Evolutionary conservation across 2,888 invertebrate genomes (phyloP), one percentile per base, ranked within the genome.

Genomic region (Phyto melanocephala): DNA sequence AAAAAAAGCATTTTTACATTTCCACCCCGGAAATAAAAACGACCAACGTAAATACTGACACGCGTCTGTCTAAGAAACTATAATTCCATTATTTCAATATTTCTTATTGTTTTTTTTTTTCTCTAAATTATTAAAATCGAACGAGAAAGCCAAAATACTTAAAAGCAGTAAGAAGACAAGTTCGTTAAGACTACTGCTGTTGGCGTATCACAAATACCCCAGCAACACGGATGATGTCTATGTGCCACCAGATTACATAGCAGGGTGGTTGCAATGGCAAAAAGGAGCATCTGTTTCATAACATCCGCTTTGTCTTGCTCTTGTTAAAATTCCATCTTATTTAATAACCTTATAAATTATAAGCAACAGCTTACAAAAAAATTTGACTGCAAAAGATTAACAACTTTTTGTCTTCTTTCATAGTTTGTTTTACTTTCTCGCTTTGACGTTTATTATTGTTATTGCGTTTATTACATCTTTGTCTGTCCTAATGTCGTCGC

Each of bases 351-450:
- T 60, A 79, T 82, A 82, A 82, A 72, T 82, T 79, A 82, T 76
- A 70, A 68, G 82, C 52, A 45, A 5, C 50, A 71, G 75, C 71
- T 78, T 50, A 17, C 60, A 79, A 62, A 75, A 76, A 45, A 37
- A 76, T 71, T 79, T 82, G 62, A 79, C 75, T 79, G 75, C 52
- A 42, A 82, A 71, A 82, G 82, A 82, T 82, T 82, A 82, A 79
- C 82, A 82, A 82, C 10, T 67, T 79, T 78, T 42, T 15, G 35
- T 62, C 22, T 17, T 20, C 28, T 0, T 17, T 2, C 47, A 47
- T 15, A 28, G 28, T 37, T 15, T 35, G 15, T 17, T 37, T 37
- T 1, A 5, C 15, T 35, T 37, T 20, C 11, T 11, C 15, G 15
- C 28, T 22, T 15, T 40, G 17, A 22, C 68, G 54, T 35, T 62